phyloP scores from a whole-genome alignment of 2,113 vertebrate genomes.

The Rhinogobius similis region DNA sequence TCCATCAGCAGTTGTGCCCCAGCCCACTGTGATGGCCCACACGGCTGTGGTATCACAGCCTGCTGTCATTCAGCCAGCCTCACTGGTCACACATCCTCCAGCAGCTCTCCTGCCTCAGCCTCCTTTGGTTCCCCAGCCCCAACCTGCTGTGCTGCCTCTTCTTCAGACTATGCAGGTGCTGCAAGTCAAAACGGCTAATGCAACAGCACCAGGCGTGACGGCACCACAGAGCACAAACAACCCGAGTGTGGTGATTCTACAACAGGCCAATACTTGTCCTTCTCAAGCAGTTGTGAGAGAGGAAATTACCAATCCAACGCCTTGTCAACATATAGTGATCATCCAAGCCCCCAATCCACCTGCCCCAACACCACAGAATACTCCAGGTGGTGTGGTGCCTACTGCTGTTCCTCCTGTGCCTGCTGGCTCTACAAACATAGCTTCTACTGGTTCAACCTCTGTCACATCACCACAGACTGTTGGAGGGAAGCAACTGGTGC shows the following conservation, averaged over 20 bases:
- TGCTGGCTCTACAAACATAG: constrained; percentile 71
- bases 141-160: constrained; percentile 85
- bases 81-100: constrained; percentile 54
- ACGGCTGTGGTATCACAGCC: constrained; percentile 64
- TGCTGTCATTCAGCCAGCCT: constrained; percentile 75
- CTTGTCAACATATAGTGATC: constrained; percentile 96
- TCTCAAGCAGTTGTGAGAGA: constrained; percentile 85
- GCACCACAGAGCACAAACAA: constrained; percentile 82
- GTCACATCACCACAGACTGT: constrained; percentile 83
- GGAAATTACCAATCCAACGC: constrained; percentile 83
- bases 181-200: constrained; percentile 84
- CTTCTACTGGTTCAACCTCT: constrained; percentile 75
- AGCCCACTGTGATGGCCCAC: constrained; percentile 56
- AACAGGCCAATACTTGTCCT: constrained; percentile 84
- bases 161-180: constrained; percentile 96
- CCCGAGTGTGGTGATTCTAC: constrained; percentile 93
- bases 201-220: constrained; percentile 75
- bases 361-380: constrained; percentile 76
- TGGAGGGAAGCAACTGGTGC: constrained; percentile 93
- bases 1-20: constrained; percentile 59
- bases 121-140: constrained; percentile 73
- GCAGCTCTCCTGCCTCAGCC: constrained; percentile 60
- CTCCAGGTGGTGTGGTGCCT: constrained; percentile 80
- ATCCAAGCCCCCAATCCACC: constrained; percentile 92
- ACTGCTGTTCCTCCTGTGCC: constrained; percentile 77